Percentiles rank a stretch among this genome's conserved stretches.
These are phyloP conservation scores for Geodia barretti DNA, from an alignment of 37 sponge, comb jelly and placozoan genomes.

Conservation along the genomic window DNA sequence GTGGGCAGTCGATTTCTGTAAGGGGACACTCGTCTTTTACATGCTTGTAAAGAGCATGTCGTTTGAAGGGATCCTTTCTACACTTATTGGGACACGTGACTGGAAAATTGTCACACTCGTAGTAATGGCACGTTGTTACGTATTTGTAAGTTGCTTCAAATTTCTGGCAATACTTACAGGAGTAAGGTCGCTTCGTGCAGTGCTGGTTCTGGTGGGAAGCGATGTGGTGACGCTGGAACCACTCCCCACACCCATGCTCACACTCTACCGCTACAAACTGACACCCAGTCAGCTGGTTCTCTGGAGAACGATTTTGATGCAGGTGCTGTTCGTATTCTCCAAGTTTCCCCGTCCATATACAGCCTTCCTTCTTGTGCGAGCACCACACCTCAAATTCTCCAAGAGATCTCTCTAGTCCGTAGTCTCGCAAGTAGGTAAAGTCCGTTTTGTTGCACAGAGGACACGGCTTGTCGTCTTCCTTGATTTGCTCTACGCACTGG, in stretches of 20 bases:
- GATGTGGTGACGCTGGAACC: neutral
- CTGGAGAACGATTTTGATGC: neutral
- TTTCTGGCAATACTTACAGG: slow-evolving; percentile 22
- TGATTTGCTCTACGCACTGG: too few species aligned
- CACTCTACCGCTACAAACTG: slow-evolving; percentile 7
- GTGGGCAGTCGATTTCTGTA: neutral
- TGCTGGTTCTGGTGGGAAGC: neutral
- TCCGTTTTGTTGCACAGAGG: too few species aligned
- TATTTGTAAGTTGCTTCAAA: slow-evolving; percentile 18
- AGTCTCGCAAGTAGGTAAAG: too few species aligned
- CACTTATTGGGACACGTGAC: slow-evolving; percentile 27
- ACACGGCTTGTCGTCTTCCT: too few species aligned
- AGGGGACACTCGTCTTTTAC: neutral
- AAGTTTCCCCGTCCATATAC: too few species aligned
- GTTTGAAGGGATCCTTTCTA: neutral
- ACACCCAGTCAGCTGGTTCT: neutral
- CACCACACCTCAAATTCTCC: too few species aligned
- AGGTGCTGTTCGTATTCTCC: slow-evolving; percentile 18
- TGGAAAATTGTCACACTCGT: neutral
- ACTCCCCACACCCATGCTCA: too few species aligned
- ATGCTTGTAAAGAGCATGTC: neutral
- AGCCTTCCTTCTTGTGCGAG: too few species aligned
- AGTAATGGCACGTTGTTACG: slow-evolving; percentile 10
- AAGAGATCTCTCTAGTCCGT: too few species aligned
- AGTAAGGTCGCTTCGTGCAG: slow-evolving; percentile 28